Evolutionary conservation across 2,797 vertebrate species (phyloP).

Genomic region (Chaetodon trifasciatus): DNA sequence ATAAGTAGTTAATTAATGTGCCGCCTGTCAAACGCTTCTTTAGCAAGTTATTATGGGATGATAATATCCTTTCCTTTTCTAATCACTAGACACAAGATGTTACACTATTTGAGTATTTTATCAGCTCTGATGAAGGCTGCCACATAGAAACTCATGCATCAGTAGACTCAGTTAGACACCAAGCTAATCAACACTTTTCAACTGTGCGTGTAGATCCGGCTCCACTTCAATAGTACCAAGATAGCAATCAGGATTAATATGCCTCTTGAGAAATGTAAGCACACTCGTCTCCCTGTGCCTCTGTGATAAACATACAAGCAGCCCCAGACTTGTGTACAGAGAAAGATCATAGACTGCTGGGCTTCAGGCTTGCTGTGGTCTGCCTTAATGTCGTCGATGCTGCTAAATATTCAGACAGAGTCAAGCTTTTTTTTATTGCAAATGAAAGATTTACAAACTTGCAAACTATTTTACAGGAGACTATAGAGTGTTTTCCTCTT

Average conservation of each 20-base stretch:
- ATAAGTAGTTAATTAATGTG: conserved; percentile 53
- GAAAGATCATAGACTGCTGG: conserved; percentile 55
- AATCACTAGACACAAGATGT: conserved; percentile 22
- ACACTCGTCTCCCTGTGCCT: conserved; percentile 40
- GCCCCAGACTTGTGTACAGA: conserved; percentile 52
- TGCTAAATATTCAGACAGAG: conserved; percentile 58
- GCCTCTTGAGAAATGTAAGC: conserved; percentile 58
- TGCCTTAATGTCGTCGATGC: conserved; percentile 27
- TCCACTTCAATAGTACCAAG: conserved; percentile 43
- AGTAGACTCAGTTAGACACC: conserved; percentile 11
- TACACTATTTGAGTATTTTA: background rate
- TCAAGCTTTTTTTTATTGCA: no score
- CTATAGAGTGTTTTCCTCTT: background rate
- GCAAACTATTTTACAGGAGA: conserved; percentile 16
- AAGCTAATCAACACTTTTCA: conserved; percentile 51
- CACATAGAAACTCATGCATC: conserved; percentile 19
- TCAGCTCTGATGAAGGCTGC: conserved; percentile 22
- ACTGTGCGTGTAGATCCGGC: conserved; percentile 7
- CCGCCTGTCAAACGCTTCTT: conserved; percentile 14
- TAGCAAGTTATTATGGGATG: conserved; percentile 20
- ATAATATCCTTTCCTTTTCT: conserved; percentile 12
- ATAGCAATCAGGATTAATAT: conserved; percentile 65
- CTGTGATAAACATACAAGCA: conserved; percentile 58
- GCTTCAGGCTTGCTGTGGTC: conserved; percentile 43
- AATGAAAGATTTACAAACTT: conserved; percentile 37